Base-by-base conservation (phyloP, 2,888 invertebrate species). In the Himalopsyche anomala region DNA sequence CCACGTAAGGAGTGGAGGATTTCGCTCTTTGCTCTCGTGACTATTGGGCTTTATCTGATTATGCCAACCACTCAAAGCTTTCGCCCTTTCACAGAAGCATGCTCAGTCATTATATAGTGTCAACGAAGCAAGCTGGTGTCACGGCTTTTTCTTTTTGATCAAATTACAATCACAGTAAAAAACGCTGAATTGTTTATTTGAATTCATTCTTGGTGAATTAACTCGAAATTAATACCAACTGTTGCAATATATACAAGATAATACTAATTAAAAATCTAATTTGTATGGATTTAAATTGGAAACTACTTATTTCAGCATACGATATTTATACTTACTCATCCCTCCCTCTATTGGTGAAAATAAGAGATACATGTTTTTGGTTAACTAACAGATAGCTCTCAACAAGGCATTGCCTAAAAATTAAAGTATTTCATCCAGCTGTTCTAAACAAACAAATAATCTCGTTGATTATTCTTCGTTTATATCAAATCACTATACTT, bases 61-160 rank as follows among this genome's bases (percentile, higher is more conserved):
- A 62, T 62, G 62, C 62, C 62, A 62, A 62, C 62, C 62, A 62
- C 62, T 62, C 62, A 62, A 62, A 62, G 62, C 62, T 62, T 62
- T 62, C 62, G 62, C 62, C 62, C 19, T 62, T 62, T 62, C 62
- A 62, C 62, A 62, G 62, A 62, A 62, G 62, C 62, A 62, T 62
- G 62, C 62, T 62, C 62, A 62, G 62, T 62, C 62, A 62, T 62
- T 62, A 62, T 62, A 62, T 62, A 62, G 62, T 62, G 62, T 62
- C 62, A 62, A 62, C 62, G 62, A 62, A 62, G 62, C 62, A 62
- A 62, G 62, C 62, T 62, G 19, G 62, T 62, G 62, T 62, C 62
- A 62, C 28, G 62, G 62, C 62, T 62, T 62, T 62, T 62, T 62
- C 19, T 62, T 62, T 62, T 62, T 62, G 62, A 62, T 62, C 19